These are phyloP conservation scores for Hippocampus kuda DNA, from an alignment of 2,797 vertebrate genomes.

Conservation along the genomic window DNA sequence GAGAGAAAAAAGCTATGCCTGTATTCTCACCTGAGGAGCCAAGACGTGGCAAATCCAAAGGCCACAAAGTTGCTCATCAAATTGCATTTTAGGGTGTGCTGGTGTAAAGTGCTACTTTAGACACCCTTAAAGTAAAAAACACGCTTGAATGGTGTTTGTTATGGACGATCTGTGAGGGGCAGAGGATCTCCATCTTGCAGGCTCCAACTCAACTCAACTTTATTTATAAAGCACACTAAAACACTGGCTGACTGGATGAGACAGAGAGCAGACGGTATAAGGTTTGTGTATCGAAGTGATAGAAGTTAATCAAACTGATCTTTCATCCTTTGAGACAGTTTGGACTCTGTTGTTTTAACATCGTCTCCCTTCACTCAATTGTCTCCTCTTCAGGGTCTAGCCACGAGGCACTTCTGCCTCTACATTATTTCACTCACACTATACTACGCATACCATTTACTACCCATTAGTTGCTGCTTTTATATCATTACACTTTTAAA, in stretches of 20 bases:
- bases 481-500: neutral
- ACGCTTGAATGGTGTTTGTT: too few species aligned
- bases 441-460: neutral
- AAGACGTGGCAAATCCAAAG: too few species aligned
- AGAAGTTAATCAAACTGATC: constrained; percentile 1
- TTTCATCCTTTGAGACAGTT: neutral
- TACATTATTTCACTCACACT: neutral
- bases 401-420: neutral
- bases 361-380: neutral
- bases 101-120: too few species aligned
- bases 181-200: too few species aligned
- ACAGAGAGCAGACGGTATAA: neutral
- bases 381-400: neutral
- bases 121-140: too few species aligned
- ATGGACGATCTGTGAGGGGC: too few species aligned
- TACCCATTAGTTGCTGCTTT: neutral
- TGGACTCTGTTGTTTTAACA: neutral
- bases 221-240: too few species aligned
- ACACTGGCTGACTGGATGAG: neutral
- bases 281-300: neutral
- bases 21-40: too few species aligned
- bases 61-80: too few species aligned
- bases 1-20: too few species aligned
- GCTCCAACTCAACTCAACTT: too few species aligned
- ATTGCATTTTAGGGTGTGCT: too few species aligned